A percentile compares a stretch with the other conserved stretches of the same genome.
Conservation (phyloP, 1,140 invertebrate genomes). For the Euschistus heros region DNA sequence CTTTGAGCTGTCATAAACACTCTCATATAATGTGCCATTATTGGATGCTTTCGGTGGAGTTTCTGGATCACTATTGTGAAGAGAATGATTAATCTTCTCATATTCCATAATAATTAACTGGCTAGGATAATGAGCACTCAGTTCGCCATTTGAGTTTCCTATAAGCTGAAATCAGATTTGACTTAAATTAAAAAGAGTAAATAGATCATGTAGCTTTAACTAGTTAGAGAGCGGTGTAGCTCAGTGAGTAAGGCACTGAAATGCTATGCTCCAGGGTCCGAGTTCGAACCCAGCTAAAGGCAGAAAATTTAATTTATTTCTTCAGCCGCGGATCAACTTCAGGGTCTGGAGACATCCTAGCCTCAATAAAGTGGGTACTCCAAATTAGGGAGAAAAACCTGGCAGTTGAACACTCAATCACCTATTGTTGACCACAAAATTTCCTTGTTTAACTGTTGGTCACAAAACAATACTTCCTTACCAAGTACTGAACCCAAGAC, state of each 20-base stretch:
- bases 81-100: constrained; percentile 38
- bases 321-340: background rate
- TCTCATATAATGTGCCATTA: constrained; percentile 50
- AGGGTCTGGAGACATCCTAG: background rate
- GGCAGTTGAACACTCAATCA: too few relatives aligned
- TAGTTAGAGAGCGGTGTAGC: background rate
- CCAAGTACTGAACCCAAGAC: too few relatives aligned
- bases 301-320: background rate
- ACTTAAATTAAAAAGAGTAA: background rate
- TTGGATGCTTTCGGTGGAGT: constrained; percentile 33
- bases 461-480: too few relatives aligned
- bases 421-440: too few relatives aligned
- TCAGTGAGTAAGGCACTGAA: too few relatives aligned
- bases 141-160: constrained; percentile 53
- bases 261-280: too few relatives aligned
- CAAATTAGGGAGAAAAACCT: background rate
- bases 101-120: constrained; percentile 58
- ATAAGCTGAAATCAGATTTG: constrained; percentile 38
- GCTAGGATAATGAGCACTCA: constrained; percentile 65
- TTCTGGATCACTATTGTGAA: constrained; percentile 14
- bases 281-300: too few relatives aligned
- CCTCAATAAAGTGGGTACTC: background rate
- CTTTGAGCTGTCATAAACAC: constrained; percentile 45
- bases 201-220: background rate
- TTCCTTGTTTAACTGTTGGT: too few relatives aligned